Base-by-base conservation (phyloP, 2,113 vertebrate genomes). In the Puma concolor region DNA sequence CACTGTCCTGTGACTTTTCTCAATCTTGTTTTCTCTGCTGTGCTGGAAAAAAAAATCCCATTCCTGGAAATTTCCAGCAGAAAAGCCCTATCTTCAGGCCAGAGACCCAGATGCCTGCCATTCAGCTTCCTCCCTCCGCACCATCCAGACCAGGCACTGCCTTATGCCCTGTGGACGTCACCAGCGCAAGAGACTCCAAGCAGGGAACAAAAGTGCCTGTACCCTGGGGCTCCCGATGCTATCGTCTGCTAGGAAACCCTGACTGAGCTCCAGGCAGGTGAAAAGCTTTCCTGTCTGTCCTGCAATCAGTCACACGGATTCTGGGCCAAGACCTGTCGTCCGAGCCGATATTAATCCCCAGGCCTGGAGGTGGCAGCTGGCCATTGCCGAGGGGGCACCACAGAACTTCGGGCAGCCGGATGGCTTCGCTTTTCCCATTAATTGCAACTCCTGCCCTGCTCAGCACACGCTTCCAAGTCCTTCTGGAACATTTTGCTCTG, bases 231-330 rank as follows among this genome's bases (percentile, higher is more conserved):
- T 60, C n/a, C 71, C 77, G 91, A 64, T 85, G 77, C 71, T 93
- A 2, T 91, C 57, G 2, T 52, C 50, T 9, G 11, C 25, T 57
- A 89, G 97, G 94, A 94, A 86, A n/a, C 72, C 63, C 83, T 87
- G 95, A 54, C 67, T 0, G 17, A 60, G 82, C 60, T 33, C 90
- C 2, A 41, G 76, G 92, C 96, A 98, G 97, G 98, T 80, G 93
- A 29, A 79, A 63, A 33, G 81, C 81, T 72, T 97, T 97, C 97
- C 97, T 98, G 98, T 95, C 86, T 96, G 89, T 85, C 48, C 81
- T 3, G 0, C 33, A 13, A 0, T 93, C 52, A 96, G 81, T 93
- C 93, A 88, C 93, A 7, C 19, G 1, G 19, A 8, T 63, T 82
- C 88, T 8, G 50, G 50, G 94, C 95, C 89, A 83, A 31, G 89